Conservation (phyloP, 2,888 invertebrate genomes). For the Perdita meconis region DNA sequence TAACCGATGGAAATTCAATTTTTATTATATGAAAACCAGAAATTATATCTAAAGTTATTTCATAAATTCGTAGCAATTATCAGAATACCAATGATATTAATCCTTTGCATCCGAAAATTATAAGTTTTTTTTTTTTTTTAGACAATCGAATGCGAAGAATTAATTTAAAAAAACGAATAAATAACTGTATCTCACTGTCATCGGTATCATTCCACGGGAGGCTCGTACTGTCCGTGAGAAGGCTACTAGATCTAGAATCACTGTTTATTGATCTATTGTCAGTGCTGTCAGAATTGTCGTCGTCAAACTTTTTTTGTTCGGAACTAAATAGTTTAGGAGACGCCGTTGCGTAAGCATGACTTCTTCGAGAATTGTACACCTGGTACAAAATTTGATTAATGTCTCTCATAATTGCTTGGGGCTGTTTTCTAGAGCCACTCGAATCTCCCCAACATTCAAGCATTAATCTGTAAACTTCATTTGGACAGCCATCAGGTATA, state of each 20-base stretch:
- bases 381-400: conserved; percentile 92
- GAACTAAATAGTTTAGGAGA: conserved; percentile 80
- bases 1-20: background rate
- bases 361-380: conserved; percentile 87
- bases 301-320: conserved; percentile 43
- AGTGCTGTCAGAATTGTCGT: conserved; percentile 70
- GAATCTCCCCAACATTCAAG: conserved; percentile 92
- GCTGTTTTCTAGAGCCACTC: conserved; percentile 89
- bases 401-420: conserved; percentile 94
- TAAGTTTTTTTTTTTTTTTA: too few species aligned
- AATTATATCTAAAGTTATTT: background rate
- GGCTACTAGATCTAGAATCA: conserved; percentile 77
- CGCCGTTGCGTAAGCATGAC: conserved; percentile 87
- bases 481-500: conserved; percentile 89
- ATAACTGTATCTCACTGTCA: conserved; percentile 66
- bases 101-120: too few species aligned
- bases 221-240: conserved; percentile 78
- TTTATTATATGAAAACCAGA: background rate
- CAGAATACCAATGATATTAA: background rate
- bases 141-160: too few species aligned
- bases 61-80: background rate
- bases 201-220: conserved; percentile 79
- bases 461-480: conserved; percentile 91
- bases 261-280: conserved; percentile 80
- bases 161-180: conserved; percentile 11